A percentile compares a stretch with the other conserved stretches of the same genome.
Conservation (phyloP, 2,888 invertebrate genomes). For the Drosophila pullipes region DNA sequence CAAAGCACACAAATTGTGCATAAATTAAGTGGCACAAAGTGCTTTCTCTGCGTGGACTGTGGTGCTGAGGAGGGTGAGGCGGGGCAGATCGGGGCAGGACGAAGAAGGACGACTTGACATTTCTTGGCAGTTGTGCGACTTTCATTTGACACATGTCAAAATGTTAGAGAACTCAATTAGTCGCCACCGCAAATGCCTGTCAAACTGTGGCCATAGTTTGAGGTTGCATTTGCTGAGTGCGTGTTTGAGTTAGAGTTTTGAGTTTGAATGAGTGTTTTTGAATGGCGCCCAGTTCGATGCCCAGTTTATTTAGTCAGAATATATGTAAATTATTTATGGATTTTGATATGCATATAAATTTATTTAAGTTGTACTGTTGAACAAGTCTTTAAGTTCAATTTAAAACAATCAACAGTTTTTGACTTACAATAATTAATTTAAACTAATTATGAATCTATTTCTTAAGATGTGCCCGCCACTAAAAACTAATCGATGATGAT, state of each 20-base stretch:
- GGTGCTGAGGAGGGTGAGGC: neutral
- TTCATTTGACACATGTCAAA: slow-evolving; percentile 77
- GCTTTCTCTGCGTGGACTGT: neutral
- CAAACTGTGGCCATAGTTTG: slow-evolving; percentile 32
- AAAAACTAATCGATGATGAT: slow-evolving; percentile 20
- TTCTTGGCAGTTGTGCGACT: slow-evolving; percentile 64
- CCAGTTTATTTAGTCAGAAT: slow-evolving; percentile 14
- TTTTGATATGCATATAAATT: slow-evolving; percentile 1
- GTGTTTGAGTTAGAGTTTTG: neutral
- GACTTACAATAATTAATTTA: slow-evolving; percentile 1
- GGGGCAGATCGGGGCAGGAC: neutral
- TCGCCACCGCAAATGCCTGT: slow-evolving; percentile 60
- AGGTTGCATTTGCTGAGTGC: slow-evolving; percentile 27
- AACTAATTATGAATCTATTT: neutral
- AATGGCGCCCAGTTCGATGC: slow-evolving; percentile 5
- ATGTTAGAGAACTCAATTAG: slow-evolving; percentile 76
- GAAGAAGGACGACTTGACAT: slow-evolving; percentile 36
- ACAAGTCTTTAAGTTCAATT: neutral
- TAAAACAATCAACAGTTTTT: slow-evolving; percentile 6
- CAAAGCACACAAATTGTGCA: slow-evolving; percentile 53
- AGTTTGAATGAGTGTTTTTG: slow-evolving; percentile 5
- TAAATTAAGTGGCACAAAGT: slow-evolving; percentile 46
- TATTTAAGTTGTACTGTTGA: slow-evolving; percentile 12
- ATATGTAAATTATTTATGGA: neutral
- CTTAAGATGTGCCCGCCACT: slow-evolving; percentile 50